phyloP scores from a whole-genome alignment of 2,888 invertebrate species.

The Rhagophthalmus giganteus region DNA sequence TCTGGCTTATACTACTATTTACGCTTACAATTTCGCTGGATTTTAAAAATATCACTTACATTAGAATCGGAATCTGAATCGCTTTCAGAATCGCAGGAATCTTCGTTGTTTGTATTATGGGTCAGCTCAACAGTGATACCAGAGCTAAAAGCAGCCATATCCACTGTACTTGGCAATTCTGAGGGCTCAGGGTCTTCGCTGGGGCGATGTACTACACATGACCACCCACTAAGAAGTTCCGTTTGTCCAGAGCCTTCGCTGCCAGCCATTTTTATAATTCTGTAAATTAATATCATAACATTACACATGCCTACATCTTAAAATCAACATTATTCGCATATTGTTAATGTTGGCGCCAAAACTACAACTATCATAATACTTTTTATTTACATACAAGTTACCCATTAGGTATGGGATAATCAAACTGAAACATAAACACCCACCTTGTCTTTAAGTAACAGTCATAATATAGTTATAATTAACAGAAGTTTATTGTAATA shows the following conservation, averaged over 20 bases:
- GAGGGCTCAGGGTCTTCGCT: conserved; percentile 66
- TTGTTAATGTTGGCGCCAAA: conserved; percentile 13
- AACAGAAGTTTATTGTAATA: conserved; percentile 32
- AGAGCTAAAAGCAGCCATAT: conserved; percentile 67
- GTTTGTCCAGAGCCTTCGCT: conserved; percentile 53
- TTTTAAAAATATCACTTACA: no score
- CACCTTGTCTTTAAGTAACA: conserved; percentile 11
- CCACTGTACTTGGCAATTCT: conserved; percentile 67
- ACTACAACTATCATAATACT: not conserved
- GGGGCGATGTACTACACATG: conserved; percentile 62
- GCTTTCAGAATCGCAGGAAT: conserved; percentile 60
- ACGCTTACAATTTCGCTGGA: no score
- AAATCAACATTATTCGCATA: not conserved
- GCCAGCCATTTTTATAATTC: conserved; percentile 49
- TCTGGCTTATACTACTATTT: no score
- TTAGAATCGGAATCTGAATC: conserved; percentile 62
- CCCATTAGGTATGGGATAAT: no score
- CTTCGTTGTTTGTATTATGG: conserved; percentile 39
- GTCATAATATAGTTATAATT: conserved; percentile 12
- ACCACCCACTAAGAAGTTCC: conserved; percentile 58
- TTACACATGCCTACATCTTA: no score
- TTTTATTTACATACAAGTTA: no score
- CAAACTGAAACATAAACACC: no score
- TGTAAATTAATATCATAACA: no score
- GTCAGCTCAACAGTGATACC: conserved; percentile 49